These are phyloP conservation scores for Petrocephalus microphthalmus DNA, from an alignment of 2,113 vertebrate species.

Conservation along the genomic window DNA sequence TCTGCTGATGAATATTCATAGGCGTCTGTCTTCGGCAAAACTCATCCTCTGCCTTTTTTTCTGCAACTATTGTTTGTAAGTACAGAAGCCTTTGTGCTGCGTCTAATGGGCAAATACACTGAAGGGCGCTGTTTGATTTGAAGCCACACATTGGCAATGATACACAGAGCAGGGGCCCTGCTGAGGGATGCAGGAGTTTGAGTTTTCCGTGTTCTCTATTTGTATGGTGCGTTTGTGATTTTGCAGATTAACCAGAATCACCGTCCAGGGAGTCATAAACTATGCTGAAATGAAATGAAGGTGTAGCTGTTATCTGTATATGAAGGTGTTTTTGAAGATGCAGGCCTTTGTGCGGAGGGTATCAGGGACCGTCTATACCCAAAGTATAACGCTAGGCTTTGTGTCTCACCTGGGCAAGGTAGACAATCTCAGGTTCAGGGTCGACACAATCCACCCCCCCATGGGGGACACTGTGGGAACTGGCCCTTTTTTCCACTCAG, in stretches of 20 bases:
- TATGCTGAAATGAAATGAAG: neutral
- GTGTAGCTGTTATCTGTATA: neutral
- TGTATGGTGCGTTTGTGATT: neutral
- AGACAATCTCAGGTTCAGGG: neutral
- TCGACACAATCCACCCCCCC: neutral
- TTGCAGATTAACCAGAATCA: neutral
- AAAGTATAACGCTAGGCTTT: neutral
- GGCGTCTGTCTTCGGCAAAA: neutral
- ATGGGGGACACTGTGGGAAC: neutral
- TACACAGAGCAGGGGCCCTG: neutral
- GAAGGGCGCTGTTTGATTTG: neutral
- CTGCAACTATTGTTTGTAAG: neutral
- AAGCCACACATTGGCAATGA: neutral
- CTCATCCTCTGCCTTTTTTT: neutral
- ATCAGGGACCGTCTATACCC: neutral
- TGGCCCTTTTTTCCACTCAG: neutral
- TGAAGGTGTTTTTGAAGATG: neutral
- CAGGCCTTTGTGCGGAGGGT: neutral
- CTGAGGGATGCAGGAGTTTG: neutral
- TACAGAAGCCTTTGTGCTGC: neutral
- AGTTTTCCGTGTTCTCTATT: neutral
- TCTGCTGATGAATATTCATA: slow-evolving; percentile 15
- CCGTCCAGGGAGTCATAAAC: neutral
- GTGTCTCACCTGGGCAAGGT: neutral
- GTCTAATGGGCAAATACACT: neutral